Conservation (phyloP, 2,797 vertebrate species). For the Peromyscus aztecus region DNA sequence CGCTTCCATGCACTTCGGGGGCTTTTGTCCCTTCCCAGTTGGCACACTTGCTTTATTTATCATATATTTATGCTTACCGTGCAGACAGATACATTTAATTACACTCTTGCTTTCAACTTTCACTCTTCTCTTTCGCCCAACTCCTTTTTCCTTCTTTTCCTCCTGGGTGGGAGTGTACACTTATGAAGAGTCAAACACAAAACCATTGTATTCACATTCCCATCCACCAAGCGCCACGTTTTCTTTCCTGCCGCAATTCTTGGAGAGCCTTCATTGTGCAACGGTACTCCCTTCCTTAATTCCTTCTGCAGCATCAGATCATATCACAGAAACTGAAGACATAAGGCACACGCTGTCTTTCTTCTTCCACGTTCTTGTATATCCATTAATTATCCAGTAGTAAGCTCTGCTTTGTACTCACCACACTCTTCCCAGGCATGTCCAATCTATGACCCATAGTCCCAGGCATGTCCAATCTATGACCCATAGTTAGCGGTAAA, state of each 20-base stretch:
- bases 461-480: neutral
- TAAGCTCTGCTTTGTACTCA: neutral
- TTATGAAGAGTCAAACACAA: constrained; percentile 1
- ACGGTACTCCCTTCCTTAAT: neutral
- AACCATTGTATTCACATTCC: neutral
- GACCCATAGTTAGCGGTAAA: too few species aligned
- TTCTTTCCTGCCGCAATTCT: neutral
- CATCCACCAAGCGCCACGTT: neutral
- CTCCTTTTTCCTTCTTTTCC: neutral
- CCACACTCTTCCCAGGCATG: neutral
- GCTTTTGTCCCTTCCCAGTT: neutral
- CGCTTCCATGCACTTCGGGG: neutral
- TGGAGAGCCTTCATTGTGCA: neutral
- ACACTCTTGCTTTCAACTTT: neutral
- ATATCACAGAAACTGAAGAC: neutral
- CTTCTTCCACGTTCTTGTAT: neutral
- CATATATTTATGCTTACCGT: neutral
- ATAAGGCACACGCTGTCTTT: neutral
- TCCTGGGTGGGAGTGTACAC: neutral
- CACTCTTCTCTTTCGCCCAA: neutral
- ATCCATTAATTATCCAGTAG: constrained; percentile 2
- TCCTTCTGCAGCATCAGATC: neutral
- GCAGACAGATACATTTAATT: neutral
- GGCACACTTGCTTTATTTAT: neutral
- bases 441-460: neutral